phyloP scores from a whole-genome alignment of 2,888 invertebrate species.

The Nomada ferruginata region DNA sequence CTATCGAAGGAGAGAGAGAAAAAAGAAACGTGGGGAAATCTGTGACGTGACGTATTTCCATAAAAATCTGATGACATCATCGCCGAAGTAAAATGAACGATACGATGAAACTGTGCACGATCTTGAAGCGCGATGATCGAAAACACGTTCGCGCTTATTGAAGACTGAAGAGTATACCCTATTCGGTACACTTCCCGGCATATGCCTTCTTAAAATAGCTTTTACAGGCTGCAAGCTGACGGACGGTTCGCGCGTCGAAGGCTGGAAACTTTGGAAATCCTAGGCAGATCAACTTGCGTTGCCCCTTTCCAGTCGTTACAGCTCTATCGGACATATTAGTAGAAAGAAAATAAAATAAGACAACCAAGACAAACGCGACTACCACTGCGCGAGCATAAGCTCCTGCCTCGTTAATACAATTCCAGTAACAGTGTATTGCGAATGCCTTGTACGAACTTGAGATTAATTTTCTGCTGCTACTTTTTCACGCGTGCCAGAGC shows the following conservation, averaged over 20 bases:
- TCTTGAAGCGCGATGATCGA: slow-evolving; percentile 9
- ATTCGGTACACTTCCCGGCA: neutral
- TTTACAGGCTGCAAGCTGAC: neutral
- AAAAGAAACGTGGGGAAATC: neutral
- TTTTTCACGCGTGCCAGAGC: neutral
- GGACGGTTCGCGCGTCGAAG: neutral
- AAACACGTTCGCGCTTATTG: slow-evolving; percentile 11
- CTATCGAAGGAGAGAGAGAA: neutral
- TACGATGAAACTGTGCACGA: neutral
- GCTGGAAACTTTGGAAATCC: slow-evolving; percentile 26
- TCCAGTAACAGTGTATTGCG: neutral
- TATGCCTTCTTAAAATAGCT: slow-evolving; percentile 44
- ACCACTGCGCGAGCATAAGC: neutral
- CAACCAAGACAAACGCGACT: neutral
- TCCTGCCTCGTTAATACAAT: neutral
- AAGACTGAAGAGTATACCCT: neutral
- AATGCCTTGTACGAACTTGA: neutral
- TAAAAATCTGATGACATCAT: neutral
- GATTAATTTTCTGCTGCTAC: neutral
- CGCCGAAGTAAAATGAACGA: neutral
- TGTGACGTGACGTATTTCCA: neutral
- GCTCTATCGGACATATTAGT: slow-evolving; percentile 14
- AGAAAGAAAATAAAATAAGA: neutral
- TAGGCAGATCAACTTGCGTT: neutral
- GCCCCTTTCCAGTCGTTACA: neutral